Base-by-base conservation (phyloP, 1,140 invertebrate species). In the Formica exsecta region DNA sequence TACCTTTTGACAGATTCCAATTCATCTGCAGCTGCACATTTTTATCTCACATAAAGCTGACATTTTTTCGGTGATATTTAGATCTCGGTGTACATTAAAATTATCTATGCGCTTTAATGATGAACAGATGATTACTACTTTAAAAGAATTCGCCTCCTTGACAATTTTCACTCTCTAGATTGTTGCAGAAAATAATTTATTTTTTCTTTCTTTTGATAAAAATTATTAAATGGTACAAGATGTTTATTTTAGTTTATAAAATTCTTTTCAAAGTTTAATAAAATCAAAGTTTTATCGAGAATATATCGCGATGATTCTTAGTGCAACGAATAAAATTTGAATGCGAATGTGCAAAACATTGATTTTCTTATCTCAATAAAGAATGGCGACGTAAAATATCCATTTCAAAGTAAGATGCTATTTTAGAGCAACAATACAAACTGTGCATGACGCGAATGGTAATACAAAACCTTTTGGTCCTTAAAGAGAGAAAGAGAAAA, bases 1-100 rank as follows among this genome's bases (percentile, higher is more conserved):
- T 73, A 74, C n/a, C 68, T 57, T 83, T 83, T 73, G 79, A 83
- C 54, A 22, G 79, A 83, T 73, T 74, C 38, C 79, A 83, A 83
- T 83, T 41, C 79, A 83, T 73, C 79, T 83, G 57, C 68, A 83
- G 25, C 68, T 74, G 13, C 54, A 36, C 29, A 29, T 7, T 41
- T 22, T 41, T 3, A 61, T 54, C 68, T 8, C 38, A 5, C 29
- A 8, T 16, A 61, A 61, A 70, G 38, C 68, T 48, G 68, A 74
- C 38, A 61, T 19, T 9, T 73, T 54, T 59, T 59, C 25, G n/a
- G 13, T 8, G n/a, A 61, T 25, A n/a, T 8, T 61, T 81, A 6
- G 22, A 73, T 25, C 9, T 32, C 66, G 25, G 8, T 48, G 38
- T 51, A 51, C n/a, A 61, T 61, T 73, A 25, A n/a, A 32, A 54